Base-by-base conservation (phyloP, 2,797 vertebrate species). In the Phataginus tetradactyla region DNA sequence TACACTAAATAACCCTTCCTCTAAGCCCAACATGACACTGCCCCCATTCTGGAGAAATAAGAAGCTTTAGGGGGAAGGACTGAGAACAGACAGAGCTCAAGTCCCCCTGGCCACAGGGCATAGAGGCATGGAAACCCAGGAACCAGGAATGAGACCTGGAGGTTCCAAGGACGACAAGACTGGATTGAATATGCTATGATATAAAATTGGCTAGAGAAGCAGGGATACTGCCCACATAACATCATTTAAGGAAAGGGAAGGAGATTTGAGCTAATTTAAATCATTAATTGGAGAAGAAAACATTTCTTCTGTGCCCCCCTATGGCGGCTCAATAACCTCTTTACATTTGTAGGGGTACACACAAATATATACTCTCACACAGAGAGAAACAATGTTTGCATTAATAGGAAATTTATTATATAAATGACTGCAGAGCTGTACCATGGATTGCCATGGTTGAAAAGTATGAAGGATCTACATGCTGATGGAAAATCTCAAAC, bases 261-360 rank as follows among this genome's bases (percentile, higher is more conserved):
- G 55, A 93, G 29, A 53, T 23, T 68, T 63, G 21, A 91, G 37
- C 23, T 34, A 87, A 89, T 75, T 89, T n/a, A 80, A 89, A 91
- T 61, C 21, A 77, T 75, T 59, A 74, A 68, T 21, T 75, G 92
- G 59, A 89, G 45, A 95, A 63, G 53, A 72, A 80, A 91, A 74
- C 7, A 80, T 66, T 92, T 94, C 61, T 25, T 27, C 7, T 81
- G 86, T 49, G 21, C 34, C 27, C 10, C 63, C 32, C 8, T 81
- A 14, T 84, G 20, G 74, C 37, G 37, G 32, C 21, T 83, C 39
- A 93, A 27, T 87, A 92, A 57, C 13, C 3, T 92, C 63, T 86
- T 77, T 53, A 57, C 18, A 37, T 77, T 71, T 94, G 34, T 71
- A 75, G 61, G 53, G 20, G 11, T 80, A 45, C 45, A 75, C 10